phyloP scores from a whole-genome alignment of 2,888 invertebrate species.

The Minunthozetes semirufus region DNA sequence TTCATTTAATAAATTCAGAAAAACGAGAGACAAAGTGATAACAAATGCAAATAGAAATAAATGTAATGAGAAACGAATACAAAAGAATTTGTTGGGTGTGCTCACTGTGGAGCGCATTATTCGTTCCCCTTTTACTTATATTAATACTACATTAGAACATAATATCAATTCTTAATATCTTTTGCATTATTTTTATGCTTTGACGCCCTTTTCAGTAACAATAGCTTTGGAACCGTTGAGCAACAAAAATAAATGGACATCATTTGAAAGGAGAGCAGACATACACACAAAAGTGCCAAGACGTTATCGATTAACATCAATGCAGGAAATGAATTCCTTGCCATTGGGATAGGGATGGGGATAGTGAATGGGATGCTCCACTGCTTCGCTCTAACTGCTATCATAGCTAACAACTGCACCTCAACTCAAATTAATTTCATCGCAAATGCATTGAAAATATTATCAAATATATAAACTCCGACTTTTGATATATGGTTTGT shows the following conservation, averaged over 20 bases:
- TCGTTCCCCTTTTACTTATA: conserved; percentile 13
- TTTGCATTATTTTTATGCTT: conserved; percentile 25
- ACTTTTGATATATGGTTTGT: background rate
- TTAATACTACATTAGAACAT: conserved; percentile 8
- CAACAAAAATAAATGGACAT: conserved; percentile 19
- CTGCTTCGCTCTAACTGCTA: background rate
- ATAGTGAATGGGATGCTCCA: background rate
- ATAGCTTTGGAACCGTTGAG: background rate
- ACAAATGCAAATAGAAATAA: conserved; percentile 29
- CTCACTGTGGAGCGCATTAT: background rate
- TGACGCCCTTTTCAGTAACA: conserved; percentile 24
- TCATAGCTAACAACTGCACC: background rate
- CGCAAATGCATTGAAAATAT: too few species aligned
- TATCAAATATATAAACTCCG: background rate
- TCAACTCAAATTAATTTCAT: background rate
- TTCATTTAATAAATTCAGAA: conserved; percentile 26
- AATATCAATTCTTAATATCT: conserved; percentile 27
- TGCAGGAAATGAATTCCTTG: conserved; percentile 20
- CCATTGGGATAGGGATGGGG: background rate
- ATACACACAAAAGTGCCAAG: background rate
- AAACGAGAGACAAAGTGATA: conserved; percentile 26
- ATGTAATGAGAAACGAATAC: conserved; percentile 21
- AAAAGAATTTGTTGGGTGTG: conserved; percentile 26
- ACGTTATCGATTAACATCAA: conserved; percentile 1
- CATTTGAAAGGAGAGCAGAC: conserved; percentile 5